Percentiles rank a stretch among this genome's conserved stretches.
Conservation (phyloP, 37 sponge, comb jelly and placozoan species). For the Hormiphora californensis region DNA sequence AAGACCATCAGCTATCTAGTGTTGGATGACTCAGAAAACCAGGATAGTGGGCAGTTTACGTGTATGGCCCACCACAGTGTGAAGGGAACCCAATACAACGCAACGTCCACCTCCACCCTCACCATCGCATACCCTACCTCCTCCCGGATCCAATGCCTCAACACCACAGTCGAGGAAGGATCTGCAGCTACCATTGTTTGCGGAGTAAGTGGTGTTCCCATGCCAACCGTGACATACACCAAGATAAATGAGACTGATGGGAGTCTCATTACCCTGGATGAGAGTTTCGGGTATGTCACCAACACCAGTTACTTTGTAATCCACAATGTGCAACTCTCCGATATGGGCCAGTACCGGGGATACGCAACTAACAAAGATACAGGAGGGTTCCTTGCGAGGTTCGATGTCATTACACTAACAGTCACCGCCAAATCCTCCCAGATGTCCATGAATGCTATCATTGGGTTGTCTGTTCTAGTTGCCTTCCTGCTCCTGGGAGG, state of each 20-base stretch:
- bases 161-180: neutral
- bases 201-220: neutral
- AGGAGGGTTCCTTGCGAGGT: neutral
- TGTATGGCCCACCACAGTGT: neutral
- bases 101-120: neutral
- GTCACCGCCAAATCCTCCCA: neutral
- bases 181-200: neutral
- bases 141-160: neutral
- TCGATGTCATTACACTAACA: neutral
- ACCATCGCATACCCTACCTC: neutral
- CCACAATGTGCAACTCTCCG: neutral
- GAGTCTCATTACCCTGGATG: neutral
- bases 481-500: slow-evolving; percentile 6
- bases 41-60: neutral
- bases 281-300: neutral
- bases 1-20: neutral
- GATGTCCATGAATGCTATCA: slow-evolving; percentile 43
- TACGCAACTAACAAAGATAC: neutral
- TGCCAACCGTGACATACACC: slow-evolving; percentile 1
- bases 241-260: neutral
- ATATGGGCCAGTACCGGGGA: neutral
- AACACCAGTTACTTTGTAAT: neutral
- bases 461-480: neutral
- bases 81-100: neutral
- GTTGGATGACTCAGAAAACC: neutral